Evolutionary conservation across 2,797 vertebrate genomes (phyloP).

Genomic region (Labeo calbasu): DNA sequence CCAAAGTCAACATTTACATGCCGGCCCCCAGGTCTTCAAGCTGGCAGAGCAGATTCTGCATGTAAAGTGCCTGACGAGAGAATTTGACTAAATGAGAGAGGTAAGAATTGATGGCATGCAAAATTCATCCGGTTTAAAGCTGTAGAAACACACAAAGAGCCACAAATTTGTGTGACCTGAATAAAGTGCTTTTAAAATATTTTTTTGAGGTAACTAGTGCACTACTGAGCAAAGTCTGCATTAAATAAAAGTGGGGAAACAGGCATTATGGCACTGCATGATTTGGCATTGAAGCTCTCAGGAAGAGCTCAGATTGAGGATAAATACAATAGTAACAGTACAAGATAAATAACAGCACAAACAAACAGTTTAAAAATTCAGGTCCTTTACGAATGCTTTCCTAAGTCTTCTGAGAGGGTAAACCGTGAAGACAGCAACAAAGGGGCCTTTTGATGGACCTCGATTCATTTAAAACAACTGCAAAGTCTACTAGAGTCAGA

Average conservation of each 20-base stretch:
- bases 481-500: slow-evolving; percentile 13
- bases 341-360: slow-evolving; percentile 19
- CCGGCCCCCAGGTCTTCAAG: slow-evolving; percentile 9
- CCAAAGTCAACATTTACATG: slow-evolving; percentile 23
- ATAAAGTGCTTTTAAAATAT: slow-evolving; percentile 72
- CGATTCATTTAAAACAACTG: slow-evolving; percentile 1
- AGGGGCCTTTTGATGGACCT: slow-evolving; percentile 10
- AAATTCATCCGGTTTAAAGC: slow-evolving; percentile 33
- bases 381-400: neutral
- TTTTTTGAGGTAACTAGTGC: slow-evolving; percentile 64
- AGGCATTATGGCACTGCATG: slow-evolving; percentile 77
- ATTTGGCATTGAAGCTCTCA: slow-evolving; percentile 74
- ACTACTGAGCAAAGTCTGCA: slow-evolving; percentile 58
- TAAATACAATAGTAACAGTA: slow-evolving; percentile 28
- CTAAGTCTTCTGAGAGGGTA: neutral
- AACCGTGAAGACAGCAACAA: neutral
- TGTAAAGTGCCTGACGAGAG: slow-evolving; percentile 9
- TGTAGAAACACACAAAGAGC: slow-evolving; percentile 14
- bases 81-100: slow-evolving; percentile 5
- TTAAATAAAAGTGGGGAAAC: slow-evolving; percentile 57
- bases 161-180: slow-evolving; percentile 21
- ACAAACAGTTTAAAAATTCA: slow-evolving; percentile 13
- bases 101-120: slow-evolving; percentile 15
- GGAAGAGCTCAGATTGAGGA: slow-evolving; percentile 20
- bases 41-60: slow-evolving; percentile 13